A percentile compares a stretch with the other conserved stretches of the same genome.
phyloP scores from a whole-genome alignment of 53 echinoderm and acorn worm genomes.

The Echinometra lucunter region DNA sequence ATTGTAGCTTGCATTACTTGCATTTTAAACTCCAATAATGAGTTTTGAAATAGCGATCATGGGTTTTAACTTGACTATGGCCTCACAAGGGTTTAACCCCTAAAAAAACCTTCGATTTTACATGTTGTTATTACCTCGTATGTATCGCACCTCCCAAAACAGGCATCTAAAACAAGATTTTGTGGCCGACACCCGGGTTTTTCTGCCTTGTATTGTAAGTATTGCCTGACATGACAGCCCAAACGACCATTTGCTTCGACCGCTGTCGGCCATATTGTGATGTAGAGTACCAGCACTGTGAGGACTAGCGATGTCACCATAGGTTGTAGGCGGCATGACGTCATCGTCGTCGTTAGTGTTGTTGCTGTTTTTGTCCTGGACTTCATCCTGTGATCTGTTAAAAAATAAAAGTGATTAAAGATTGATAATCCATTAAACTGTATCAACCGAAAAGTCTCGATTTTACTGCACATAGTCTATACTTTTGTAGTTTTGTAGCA shows the following conservation, averaged over 20 bases:
- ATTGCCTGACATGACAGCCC: constrained; percentile 76
- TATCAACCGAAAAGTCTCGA: no score
- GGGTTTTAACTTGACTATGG: background rate
- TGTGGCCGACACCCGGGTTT: constrained; percentile 90
- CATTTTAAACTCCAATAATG: background rate
- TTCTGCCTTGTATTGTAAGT: constrained; percentile 74
- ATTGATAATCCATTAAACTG: no score
- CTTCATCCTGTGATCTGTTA: constrained; percentile 42
- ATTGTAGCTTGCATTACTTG: no score
- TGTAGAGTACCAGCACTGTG: constrained; percentile 40
- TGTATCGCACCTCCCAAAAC: constrained; percentile 92
- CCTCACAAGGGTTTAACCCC: background rate
- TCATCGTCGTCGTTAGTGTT: background rate
- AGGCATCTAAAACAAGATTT: constrained; percentile 78
- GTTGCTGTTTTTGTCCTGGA: constrained; percentile 38
- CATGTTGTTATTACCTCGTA: constrained; percentile 77
- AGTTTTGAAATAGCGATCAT: background rate
- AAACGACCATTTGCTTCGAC: constrained; percentile 29
- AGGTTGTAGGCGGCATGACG: constrained; percentile 43
- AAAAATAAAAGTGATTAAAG: background rate
- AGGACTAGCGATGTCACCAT: constrained; percentile 30
- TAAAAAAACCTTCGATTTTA: background rate
- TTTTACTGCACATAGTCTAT: no score
- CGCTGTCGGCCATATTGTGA: constrained; percentile 32
- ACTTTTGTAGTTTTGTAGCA: no score